phyloP scores from a whole-genome alignment of 2,113 vertebrate species.

The Apus apus region DNA sequence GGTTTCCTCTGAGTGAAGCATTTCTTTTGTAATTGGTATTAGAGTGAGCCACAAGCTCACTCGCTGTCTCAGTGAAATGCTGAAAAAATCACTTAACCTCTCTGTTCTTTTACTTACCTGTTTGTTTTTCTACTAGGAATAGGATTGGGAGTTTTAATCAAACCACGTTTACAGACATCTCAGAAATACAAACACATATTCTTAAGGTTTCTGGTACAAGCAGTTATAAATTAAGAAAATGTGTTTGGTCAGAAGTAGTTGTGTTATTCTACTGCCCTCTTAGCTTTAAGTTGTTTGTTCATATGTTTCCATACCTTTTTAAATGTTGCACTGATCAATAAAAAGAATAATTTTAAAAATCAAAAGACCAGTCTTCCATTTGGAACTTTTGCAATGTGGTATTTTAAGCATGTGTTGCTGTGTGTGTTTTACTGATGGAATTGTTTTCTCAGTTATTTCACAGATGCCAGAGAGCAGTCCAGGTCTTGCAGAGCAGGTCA shows the following conservation, averaged over 20 bases:
- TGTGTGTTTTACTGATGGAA: background rate
- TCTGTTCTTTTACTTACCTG: background rate
- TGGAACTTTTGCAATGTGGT: background rate
- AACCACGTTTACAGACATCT: background rate
- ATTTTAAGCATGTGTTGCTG: background rate
- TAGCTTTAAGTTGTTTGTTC: background rate
- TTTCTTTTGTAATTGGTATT: background rate
- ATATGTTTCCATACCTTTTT: background rate
- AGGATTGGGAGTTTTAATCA: background rate
- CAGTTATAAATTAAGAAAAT: background rate
- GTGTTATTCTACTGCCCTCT: background rate
- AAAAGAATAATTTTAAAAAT: background rate
- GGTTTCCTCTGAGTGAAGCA: background rate
- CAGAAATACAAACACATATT: background rate
- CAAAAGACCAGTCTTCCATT: background rate
- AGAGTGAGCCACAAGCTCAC: background rate
- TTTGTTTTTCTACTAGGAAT: background rate
- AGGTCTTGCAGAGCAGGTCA: constrained; percentile 85
- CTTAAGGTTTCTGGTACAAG: background rate
- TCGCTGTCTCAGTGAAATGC: background rate
- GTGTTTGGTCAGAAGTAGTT: background rate
- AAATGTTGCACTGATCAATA: background rate
- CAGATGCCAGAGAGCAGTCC: constrained; percentile 93
- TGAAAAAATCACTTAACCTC: background rate
- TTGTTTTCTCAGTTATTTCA: constrained; percentile 90